phyloP scores from a whole-genome alignment of 2,113 vertebrate species.

The Erythrolamprus reginae region DNA sequence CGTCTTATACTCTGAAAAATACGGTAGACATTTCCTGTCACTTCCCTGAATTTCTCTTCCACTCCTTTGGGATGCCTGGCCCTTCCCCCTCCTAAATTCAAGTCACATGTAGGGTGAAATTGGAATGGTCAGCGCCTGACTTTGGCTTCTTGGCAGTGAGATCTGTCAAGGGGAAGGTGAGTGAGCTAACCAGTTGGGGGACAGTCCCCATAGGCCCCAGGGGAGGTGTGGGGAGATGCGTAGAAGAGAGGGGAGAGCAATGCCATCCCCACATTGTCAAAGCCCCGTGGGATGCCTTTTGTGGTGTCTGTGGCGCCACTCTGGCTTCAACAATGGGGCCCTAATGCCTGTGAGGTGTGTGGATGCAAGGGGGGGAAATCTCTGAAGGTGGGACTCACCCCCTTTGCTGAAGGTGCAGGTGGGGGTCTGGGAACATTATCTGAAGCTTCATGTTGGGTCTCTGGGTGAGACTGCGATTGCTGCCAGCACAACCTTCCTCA shows the following conservation, averaged over 20 bases:
- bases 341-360: not conserved
- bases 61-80: not conserved
- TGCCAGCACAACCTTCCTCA: not conserved
- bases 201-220: not conserved
- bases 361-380: not conserved
- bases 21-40: not conserved
- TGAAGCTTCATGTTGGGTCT: not conserved
- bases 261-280: not conserved
- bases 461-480: not conserved
- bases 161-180: not conserved
- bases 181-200: not conserved
- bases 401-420: not conserved
- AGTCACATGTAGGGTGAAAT: not conserved
- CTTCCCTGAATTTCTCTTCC: not conserved
- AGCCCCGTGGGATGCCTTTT: not conserved
- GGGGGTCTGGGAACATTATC: not conserved
- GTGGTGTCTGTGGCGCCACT: not conserved
- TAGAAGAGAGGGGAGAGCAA: not conserved
- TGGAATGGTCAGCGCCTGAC: not conserved
- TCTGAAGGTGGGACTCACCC: not conserved
- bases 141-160: not conserved
- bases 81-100: not conserved
- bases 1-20: too few species aligned
- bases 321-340: not conserved
- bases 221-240: not conserved